Evolutionary conservation across 92 coral and sea anemone species (phyloP).

Genomic region (Phenganax stokvisi): DNA sequence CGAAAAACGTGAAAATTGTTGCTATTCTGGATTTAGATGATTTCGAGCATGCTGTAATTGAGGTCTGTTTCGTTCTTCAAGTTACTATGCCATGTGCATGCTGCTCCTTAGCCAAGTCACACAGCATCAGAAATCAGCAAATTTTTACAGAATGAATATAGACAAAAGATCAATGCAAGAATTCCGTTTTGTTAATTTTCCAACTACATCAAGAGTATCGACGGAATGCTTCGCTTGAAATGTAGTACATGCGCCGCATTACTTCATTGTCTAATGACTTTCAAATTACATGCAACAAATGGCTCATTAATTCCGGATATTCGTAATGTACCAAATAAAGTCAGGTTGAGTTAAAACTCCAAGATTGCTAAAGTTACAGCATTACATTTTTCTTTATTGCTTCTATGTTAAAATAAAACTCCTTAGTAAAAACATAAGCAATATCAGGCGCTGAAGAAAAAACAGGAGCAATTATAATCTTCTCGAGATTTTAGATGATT

Average conservation of each 20-base stretch:
- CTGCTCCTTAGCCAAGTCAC: no score
- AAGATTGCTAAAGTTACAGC: neutral
- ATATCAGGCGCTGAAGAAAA: neutral
- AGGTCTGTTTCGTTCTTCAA: no score
- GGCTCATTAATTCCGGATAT: slow-evolving; percentile 25
- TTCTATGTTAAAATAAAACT: neutral
- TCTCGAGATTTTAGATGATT: neutral
- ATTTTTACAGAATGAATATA: no score
- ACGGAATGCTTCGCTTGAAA: neutral
- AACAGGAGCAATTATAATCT: neutral
- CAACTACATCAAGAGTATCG: no score
- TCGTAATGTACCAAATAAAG: neutral
- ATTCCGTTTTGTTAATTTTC: no score
- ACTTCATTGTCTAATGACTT: neutral
- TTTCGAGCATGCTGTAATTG: no score
- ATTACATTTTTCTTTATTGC: neutral
- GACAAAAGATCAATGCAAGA: no score
- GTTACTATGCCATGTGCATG: no score
- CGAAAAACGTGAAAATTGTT: no score
- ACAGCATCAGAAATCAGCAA: no score
- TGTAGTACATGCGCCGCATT: neutral
- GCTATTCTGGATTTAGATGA: no score
- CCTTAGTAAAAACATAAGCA: neutral
- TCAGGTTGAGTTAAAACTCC: neutral
- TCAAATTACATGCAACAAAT: neutral